Conservation (phyloP, 2,888 invertebrate genomes). For the Sarcophaga carnaria region DNA sequence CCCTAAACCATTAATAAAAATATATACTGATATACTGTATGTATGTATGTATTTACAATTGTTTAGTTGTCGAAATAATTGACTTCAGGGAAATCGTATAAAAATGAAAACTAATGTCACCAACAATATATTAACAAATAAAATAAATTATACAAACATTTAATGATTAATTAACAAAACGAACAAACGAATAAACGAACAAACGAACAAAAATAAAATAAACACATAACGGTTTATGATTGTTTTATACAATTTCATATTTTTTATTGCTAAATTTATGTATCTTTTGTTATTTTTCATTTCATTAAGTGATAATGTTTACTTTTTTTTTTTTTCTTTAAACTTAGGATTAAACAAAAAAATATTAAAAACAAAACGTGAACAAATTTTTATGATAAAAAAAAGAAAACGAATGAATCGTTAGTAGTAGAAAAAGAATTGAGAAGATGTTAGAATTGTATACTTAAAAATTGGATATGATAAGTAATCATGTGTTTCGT, state of each 20-base stretch:
- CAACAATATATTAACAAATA: conserved; percentile 30
- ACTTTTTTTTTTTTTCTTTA: conserved; percentile 28
- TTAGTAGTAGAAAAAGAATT: neutral
- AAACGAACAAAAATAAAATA: conserved; percentile 52
- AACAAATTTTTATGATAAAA: conserved; percentile 27
- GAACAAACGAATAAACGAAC: conserved; percentile 31
- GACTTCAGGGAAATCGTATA: neutral
- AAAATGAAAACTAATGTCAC: conserved; percentile 27
- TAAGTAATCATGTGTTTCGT: too few species aligned
- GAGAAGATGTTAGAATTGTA: neutral
- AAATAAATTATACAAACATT: conserved; percentile 38
- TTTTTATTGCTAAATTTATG: conserved; percentile 46
- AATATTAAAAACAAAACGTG: conserved; percentile 22
- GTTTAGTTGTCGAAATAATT: conserved; percentile 19
- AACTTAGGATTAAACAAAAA: conserved; percentile 53
- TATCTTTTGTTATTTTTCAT: neutral
- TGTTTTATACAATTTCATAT: conserved; percentile 48
- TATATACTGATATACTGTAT: neutral
- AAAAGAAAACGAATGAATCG: neutral
- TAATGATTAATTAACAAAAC: conserved; percentile 45
- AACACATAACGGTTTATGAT: conserved; percentile 54
- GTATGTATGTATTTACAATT: conserved; percentile 33
- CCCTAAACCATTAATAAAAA: conserved; percentile 50
- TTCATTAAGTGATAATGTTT: neutral
- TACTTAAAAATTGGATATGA: neutral